Evolutionary conservation across 2,113 vertebrate species (phyloP).

Genomic region (Aix galericulata): DNA sequence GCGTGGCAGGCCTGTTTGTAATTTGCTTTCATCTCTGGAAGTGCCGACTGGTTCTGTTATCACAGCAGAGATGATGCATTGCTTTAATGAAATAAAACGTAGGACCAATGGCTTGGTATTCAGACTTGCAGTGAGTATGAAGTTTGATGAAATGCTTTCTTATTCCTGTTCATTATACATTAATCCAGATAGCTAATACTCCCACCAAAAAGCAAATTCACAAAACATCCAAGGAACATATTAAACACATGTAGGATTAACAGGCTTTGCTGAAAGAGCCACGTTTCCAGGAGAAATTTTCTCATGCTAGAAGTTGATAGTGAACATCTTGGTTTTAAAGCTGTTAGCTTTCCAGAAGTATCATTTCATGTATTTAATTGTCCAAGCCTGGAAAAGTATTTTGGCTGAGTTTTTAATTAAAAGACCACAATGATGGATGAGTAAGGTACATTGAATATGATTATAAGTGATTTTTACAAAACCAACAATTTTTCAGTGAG

Average conservation of each 20-base stretch:
- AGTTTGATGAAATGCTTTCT: conserved; percentile 13
- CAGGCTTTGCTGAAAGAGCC: background rate
- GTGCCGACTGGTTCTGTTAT: conserved; percentile 47
- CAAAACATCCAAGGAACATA: background rate
- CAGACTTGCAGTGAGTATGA: background rate
- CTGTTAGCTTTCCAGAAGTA: background rate
- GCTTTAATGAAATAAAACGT: conserved; percentile 21
- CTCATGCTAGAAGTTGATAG: background rate
- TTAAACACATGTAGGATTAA: background rate
- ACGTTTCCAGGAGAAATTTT: background rate
- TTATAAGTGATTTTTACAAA: background rate
- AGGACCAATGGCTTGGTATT: background rate
- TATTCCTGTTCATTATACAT: background rate
- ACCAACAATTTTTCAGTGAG: background rate
- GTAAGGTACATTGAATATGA: background rate
- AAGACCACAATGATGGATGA: background rate
- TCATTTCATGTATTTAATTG: conserved; percentile 2
- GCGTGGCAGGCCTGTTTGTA: background rate
- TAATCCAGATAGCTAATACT: background rate
- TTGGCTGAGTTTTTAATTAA: background rate
- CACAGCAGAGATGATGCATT: conserved; percentile 38
- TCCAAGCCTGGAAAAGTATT: background rate
- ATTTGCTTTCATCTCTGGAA: conserved; percentile 45
- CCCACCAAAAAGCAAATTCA: background rate
- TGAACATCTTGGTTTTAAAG: background rate